Evolutionary conservation across 2,113 vertebrate species (phyloP).

Genomic region (Daboia siamensis): DNA sequence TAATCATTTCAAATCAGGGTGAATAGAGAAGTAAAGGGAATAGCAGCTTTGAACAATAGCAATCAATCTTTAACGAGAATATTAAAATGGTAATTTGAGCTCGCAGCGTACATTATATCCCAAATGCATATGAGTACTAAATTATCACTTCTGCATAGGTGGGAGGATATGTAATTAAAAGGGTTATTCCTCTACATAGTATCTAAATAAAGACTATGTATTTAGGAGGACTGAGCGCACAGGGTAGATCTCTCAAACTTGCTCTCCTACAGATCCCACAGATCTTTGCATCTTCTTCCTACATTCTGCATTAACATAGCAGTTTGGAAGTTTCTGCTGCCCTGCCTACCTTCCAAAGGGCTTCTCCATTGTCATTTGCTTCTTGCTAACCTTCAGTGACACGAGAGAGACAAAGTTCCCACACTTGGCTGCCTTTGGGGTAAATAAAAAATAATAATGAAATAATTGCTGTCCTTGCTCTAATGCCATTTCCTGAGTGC

Average conservation of each 20-base stretch:
- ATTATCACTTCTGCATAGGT: conserved; percentile 47
- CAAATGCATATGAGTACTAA: conserved; percentile 28
- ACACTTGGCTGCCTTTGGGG: background rate
- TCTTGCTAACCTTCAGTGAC: background rate
- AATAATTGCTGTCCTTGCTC: background rate
- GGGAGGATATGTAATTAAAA: conserved; percentile 47
- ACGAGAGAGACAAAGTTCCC: background rate
- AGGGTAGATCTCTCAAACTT: background rate
- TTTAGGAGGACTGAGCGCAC: background rate
- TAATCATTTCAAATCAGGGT: background rate
- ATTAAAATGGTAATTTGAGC: conserved; percentile 49
- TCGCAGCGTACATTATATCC: conserved; percentile 28
- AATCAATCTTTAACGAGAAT: conserved; percentile 34
- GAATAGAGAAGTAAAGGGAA: conserved; percentile 27
- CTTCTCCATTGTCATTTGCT: background rate
- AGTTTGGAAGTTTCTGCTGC: background rate
- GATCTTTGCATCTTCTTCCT: background rate
- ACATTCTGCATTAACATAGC: background rate
- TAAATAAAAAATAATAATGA: background rate
- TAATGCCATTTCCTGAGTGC: background rate
- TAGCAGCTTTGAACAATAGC: conserved; percentile 41
- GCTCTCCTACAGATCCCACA: background rate
- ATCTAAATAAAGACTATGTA: conserved; percentile 45
- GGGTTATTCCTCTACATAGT: conserved; percentile 40
- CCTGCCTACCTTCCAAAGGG: background rate